phyloP scores from a whole-genome alignment of 2,797 vertebrate species.

The Echeneis naucrates region DNA sequence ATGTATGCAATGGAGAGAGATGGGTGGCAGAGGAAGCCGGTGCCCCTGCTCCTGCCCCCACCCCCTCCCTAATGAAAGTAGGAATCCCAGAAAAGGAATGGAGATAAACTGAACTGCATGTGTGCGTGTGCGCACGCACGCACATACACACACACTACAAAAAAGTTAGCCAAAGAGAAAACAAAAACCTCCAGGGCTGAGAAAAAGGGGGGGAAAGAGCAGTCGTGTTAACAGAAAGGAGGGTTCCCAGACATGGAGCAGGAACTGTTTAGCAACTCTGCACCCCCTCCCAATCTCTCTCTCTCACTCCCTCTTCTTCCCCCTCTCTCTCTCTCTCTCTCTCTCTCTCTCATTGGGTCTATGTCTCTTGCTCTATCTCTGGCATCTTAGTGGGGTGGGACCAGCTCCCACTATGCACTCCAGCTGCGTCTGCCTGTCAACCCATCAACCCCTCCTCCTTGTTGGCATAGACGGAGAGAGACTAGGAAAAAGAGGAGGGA shows the following conservation, averaged over 20 bases:
- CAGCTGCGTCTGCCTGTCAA: constrained; percentile 81
- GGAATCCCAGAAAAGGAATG: constrained; percentile 21
- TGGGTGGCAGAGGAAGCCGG: background rate
- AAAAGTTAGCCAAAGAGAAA: constrained; percentile 67
- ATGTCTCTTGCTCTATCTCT: constrained; percentile 61
- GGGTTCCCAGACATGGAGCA: constrained; percentile 68
- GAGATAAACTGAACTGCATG: constrained; percentile 23
- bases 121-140: constrained; percentile 5
- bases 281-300: constrained; percentile 4
- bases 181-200: constrained; percentile 69
- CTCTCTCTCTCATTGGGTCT: constrained; percentile 60
- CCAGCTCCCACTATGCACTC: constrained; percentile 71
- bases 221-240: constrained; percentile 64
- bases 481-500: constrained; percentile 34
- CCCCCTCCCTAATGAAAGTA: constrained; percentile 18
- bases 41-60: background rate
- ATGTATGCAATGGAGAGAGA: constrained; percentile 42
- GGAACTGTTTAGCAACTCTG: constrained; percentile 54
- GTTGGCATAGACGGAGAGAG: constrained; percentile 68
- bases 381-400: constrained; percentile 72
- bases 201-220: constrained; percentile 41
- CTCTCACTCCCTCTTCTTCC: constrained; percentile 1
- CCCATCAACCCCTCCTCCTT: constrained; percentile 69
- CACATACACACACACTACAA: constrained; percentile 13
- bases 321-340: constrained; percentile 24